Evolutionary conservation across 2,113 vertebrate genomes (phyloP).

Genomic region (Odocoileus virginianus): DNA sequence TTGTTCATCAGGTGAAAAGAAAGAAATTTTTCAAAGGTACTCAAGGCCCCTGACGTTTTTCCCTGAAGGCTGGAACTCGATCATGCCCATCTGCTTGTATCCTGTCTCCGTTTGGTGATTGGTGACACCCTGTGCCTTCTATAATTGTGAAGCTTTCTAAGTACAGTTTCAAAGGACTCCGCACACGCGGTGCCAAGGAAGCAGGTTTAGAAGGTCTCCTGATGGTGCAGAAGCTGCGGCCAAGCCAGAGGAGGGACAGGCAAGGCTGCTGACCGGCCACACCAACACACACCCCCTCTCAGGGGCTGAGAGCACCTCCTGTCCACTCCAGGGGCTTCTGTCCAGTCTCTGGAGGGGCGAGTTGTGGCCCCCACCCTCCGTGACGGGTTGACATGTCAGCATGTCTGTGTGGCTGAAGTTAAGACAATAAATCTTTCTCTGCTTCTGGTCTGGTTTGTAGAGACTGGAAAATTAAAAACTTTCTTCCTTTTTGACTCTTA

Average conservation of each 20-base stretch:
- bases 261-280: neutral
- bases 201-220: accelerated
- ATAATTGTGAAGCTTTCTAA: neutral
- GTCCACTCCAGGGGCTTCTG: neutral
- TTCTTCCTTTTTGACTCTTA: neutral
- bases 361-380: neutral
- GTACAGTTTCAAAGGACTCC: neutral
- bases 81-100: too few species aligned
- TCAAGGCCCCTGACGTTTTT: neutral
- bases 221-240: accelerated
- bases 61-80: neutral
- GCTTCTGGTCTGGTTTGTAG: neutral
- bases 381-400: accelerated
- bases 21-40: neutral
- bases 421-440: neutral
- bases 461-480: neutral
- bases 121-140: neutral
- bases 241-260: accelerated
- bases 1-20: neutral
- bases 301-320: accelerated
- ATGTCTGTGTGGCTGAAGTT: neutral
- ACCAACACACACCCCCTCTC: accelerated
- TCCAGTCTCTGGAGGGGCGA: neutral
- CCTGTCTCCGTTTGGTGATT: neutral
- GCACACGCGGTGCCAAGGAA: accelerated